These are phyloP conservation scores for Ceyx margarethae DNA, from an alignment of 2,113 vertebrate species.

Conservation along the genomic window DNA sequence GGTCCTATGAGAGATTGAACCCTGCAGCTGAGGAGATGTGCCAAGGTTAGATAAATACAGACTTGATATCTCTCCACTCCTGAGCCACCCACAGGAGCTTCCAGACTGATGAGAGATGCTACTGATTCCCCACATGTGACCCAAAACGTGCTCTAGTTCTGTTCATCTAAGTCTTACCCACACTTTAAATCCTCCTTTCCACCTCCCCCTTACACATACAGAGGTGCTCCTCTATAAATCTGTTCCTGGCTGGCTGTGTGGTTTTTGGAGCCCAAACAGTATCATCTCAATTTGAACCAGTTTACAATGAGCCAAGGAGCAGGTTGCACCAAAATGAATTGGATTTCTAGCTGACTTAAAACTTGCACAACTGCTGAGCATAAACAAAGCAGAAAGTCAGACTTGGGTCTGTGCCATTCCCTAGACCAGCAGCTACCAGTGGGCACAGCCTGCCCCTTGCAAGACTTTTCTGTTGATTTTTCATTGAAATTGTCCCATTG, in stretches of 20 bases:
- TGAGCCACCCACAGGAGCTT: background rate
- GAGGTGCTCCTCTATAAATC: background rate
- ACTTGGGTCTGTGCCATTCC: background rate
- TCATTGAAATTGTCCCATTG: background rate
- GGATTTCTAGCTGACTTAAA: background rate
- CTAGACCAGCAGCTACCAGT: background rate
- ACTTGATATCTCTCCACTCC: background rate
- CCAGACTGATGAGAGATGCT: background rate
- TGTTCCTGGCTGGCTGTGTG: background rate
- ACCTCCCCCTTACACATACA: accelerated
- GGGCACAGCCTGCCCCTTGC: background rate
- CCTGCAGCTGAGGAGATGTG: accelerated
- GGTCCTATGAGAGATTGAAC: background rate
- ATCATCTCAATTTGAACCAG: background rate
- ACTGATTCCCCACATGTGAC: background rate
- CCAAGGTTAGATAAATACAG: background rate
- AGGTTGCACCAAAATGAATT: background rate
- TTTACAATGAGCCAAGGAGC: background rate
- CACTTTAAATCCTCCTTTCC: background rate
- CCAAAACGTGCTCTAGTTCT: background rate
- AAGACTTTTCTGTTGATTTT: background rate
- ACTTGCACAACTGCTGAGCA: background rate
- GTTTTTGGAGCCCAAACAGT: background rate
- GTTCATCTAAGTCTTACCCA: too few species aligned
- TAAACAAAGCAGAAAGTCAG: background rate